Base-by-base conservation (phyloP, 2,888 invertebrate species). In the Pyrocoelia pectoralis region DNA sequence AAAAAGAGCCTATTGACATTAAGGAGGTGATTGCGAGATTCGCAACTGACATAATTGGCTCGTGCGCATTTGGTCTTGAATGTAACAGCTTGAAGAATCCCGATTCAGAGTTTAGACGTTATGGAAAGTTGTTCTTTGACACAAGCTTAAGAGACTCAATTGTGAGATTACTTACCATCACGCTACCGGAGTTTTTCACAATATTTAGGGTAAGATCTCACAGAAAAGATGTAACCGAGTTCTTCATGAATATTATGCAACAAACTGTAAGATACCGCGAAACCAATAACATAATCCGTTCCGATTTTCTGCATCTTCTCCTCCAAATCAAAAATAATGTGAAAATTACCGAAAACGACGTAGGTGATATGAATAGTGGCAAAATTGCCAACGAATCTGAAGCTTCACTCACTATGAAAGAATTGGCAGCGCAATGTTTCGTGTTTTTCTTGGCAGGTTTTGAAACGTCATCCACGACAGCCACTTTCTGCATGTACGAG, bases 21-120 rank as follows among this genome's bases (percentile, higher is more conserved):
- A 74, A 84, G 2, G 83, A 85, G 19, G 79, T 85, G 40, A 82
- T 83, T 64, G 84, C 84, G 1, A 83, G 83, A 65, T 86, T 83
- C 69, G 81, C 85, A 0, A 85, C 86, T 80, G 86, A 87, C 70
- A 83, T 86, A 1, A 85, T 87, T 15, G 85, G 85, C 0, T 83
- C 83, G 43, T 83, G 85, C 51, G 86, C 85, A 8, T 87, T 87
- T 72, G 87, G 86, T 19, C 79, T 87, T 2, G 84, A 86, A 66
- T 84, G 84, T 65, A 83, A 86, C 69, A 83, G 84, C 24, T 82
- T 86, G 55, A 79, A 81, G 50, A 81, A 84, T 73, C 79, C 83
- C 0, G 77, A 84, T 61, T 83, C 84, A 0, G 82, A 84, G 61
- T 86, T 86, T 74, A 53, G 72, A 54, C 56, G 68, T 33, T 69